Conservation (phyloP, 2,797 vertebrate species). For the Diglossa cyanea region DNA sequence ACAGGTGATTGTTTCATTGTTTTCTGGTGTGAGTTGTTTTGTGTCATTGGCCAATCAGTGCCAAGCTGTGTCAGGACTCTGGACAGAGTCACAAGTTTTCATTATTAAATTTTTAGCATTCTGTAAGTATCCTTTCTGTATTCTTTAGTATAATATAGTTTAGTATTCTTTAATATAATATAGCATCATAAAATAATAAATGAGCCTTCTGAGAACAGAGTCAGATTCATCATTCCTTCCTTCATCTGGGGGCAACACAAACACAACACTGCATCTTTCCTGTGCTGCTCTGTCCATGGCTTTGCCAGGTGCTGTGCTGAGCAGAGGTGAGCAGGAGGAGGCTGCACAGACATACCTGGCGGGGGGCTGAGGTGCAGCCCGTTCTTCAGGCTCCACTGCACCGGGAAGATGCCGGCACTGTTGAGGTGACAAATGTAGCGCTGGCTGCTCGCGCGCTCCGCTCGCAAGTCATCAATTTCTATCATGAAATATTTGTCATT, state of each 20-base stretch:
- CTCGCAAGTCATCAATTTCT: slow-evolving; percentile 87
- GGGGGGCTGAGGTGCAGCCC: slow-evolving; percentile 88
- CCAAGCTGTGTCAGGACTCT: background rate
- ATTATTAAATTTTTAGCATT: background rate
- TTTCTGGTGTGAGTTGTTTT: background rate
- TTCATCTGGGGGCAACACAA: background rate
- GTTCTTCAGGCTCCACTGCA: slow-evolving; percentile 95
- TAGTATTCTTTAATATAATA: background rate
- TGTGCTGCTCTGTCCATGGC: background rate
- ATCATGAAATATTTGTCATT: slow-evolving; percentile 89
- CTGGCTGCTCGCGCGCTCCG: slow-evolving; percentile 67
- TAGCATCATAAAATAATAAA: background rate
- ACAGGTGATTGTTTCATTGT: background rate
- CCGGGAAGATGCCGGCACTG: slow-evolving; percentile 90
- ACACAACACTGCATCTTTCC: background rate
- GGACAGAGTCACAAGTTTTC: background rate
- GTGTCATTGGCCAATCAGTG: background rate
- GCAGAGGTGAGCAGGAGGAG: background rate
- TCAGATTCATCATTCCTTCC: background rate
- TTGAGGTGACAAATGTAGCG: slow-evolving; percentile 86
- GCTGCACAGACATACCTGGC: slow-evolving; percentile 76
- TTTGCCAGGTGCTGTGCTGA: background rate
- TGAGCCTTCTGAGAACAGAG: background rate
- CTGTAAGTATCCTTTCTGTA: background rate
- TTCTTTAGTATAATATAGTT: background rate